Base-by-base conservation (phyloP, 2,113 vertebrate species). In the Glaucidium brasilianum region DNA sequence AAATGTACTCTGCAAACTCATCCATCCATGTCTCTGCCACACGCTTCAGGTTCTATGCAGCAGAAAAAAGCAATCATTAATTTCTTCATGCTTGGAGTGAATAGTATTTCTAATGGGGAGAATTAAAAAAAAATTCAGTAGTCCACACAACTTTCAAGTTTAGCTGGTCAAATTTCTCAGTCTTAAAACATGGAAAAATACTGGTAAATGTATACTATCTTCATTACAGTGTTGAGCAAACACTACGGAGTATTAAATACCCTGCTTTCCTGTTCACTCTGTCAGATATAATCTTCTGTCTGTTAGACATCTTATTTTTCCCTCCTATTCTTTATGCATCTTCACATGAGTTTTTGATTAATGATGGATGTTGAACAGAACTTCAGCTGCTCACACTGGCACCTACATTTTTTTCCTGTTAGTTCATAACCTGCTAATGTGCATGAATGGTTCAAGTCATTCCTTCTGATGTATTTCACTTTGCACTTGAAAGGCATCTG, bases 21-120 rank as follows among this genome's bases (percentile, higher is more conserved):
- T 99, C 99, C 99, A 99, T 99, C 99, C 99, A 99, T 0, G 99
- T 99, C 98, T 99, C 99, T 3, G 99, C 99, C 84, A 99, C 99
- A 2, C 99, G 98, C 96, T 99, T 99, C 97, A 99, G 96, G 96
- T 99, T 99, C 99, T 99, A 96, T 25, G 11, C 4, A 35, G 56
- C 49, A 94, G 95, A 91, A 79, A 91, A 85, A 55, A 49, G 1
- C n/a, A 56, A n/a, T 47, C 45, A 39, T 69, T 81, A 75, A 78
- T 49, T 86, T 68, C 18, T 35, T 73, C 39, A 25, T 21, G n/a
- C 11, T 30, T 41, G 79, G 41, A 45, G 12, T 27, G 26, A 64
- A 43, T 17, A 16, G 10, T 55, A 52, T 81, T 69, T 47, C 9
- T 67, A 72, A 68, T 4, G 20, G 20, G 32, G 25, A 56, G 64